phyloP scores from a whole-genome alignment of 2,888 invertebrate genomes.

The Blomia tropicalis region DNA sequence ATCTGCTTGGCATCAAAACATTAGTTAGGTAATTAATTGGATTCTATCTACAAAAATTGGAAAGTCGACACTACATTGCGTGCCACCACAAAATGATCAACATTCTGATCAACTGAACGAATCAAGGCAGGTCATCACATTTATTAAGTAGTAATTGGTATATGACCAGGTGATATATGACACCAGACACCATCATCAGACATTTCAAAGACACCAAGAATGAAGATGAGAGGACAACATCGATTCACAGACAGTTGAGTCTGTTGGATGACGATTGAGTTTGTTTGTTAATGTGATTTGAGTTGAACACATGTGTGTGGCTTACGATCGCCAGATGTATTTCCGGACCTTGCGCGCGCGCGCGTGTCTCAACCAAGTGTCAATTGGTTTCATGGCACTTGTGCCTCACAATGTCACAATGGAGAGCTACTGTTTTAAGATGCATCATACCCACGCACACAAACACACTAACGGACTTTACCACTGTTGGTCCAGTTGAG shows the following conservation, averaged over 20 bases:
- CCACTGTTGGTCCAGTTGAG: too few relatives aligned
- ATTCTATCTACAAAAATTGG: too few relatives aligned
- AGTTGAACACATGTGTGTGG: not conserved
- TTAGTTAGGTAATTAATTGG: conserved; percentile 7
- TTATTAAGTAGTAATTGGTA: conserved; percentile 1
- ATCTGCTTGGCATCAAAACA: conserved; percentile 3
- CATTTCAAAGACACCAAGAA: not conserved
- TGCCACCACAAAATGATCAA: too few relatives aligned
- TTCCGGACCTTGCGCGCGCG: conserved; percentile 6
- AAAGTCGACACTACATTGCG: not conserved
- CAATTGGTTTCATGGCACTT: not conserved
- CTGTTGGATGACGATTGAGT: not conserved
- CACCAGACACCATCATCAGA: not conserved
- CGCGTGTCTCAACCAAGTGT: not conserved
- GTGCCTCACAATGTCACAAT: not conserved
- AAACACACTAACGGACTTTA: too few relatives aligned
- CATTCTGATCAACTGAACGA: not conserved
- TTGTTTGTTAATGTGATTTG: not conserved
- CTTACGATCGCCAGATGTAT: not conserved
- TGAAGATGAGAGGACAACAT: not conserved
- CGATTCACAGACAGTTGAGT: not conserved
- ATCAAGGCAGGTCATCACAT: not conserved
- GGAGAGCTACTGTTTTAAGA: not conserved
- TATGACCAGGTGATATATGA: conserved; percentile 9
- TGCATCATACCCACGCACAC: not conserved